Evolutionary conservation across 2,113 vertebrate species (phyloP).

Genomic region (Lepisosteus osseus): DNA sequence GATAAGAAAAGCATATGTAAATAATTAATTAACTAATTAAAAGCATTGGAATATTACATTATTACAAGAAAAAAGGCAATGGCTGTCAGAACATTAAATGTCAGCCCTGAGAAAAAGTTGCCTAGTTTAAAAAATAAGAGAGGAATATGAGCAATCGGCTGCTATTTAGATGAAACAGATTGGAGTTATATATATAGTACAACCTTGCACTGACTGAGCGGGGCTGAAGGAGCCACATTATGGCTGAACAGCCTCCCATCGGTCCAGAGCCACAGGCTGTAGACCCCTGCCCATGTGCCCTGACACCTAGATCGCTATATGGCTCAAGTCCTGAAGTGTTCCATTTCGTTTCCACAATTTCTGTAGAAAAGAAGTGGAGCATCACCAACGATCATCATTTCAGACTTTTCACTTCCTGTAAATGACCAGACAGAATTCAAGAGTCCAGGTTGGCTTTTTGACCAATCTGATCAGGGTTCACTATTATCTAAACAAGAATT

Average conservation of each 20-base stretch:
- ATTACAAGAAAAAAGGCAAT: not conserved
- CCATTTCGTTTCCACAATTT: too few relatives aligned
- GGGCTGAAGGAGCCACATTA: not conserved
- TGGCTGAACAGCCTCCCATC: not conserved
- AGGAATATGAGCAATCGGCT: not conserved
- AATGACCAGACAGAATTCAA: too few relatives aligned
- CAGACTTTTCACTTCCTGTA: too few relatives aligned
- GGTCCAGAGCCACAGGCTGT: not conserved
- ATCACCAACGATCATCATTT: too few relatives aligned
- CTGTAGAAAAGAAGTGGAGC: too few relatives aligned
- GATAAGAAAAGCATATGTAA: slow-evolving; percentile 6
- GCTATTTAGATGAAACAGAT: not conserved
- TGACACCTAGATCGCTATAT: slow-evolving; percentile 1
- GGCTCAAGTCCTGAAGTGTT: not conserved
- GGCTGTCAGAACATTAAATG: not conserved
- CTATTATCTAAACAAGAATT: too few relatives aligned
- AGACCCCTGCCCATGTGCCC: not conserved
- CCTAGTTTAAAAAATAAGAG: not conserved
- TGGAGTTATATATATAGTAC: not conserved
- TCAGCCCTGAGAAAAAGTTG: not conserved
- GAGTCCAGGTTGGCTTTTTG: too few relatives aligned
- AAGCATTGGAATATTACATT: not conserved
- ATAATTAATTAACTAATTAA: slow-evolving; percentile 9
- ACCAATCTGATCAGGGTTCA: too few relatives aligned
- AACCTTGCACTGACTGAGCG: not conserved